Evolutionary conservation across 2,888 invertebrate species (phyloP).

Genomic region (Sialis lutaria): DNA sequence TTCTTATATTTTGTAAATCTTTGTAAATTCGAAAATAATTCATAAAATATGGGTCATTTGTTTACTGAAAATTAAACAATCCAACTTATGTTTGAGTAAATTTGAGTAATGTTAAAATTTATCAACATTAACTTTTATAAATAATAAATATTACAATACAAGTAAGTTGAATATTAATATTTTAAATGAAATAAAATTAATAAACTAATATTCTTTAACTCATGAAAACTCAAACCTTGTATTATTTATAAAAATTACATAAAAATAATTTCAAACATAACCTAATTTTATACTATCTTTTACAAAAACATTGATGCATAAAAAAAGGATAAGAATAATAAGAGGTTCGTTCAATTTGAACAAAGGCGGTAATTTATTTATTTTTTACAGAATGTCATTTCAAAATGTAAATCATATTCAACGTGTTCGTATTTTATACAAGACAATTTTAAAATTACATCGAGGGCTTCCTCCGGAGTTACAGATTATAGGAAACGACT

Average conservation of each 20-base stretch:
- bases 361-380: background rate
- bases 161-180: no score
- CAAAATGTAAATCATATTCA: conserved; percentile 21
- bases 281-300: conserved; percentile 1
- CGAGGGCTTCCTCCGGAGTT: conserved; percentile 36
- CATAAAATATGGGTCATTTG: no score
- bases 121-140: no score
- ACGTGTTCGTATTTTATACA: conserved; percentile 36
- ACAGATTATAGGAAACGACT: conserved; percentile 35
- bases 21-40: no score
- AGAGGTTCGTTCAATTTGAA: background rate
- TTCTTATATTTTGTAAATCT: no score
- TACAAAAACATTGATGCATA: background rate
- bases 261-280: background rate
- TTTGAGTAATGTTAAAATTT: no score
- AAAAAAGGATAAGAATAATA: no score
- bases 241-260: background rate
- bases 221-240: background rate
- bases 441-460: conserved; percentile 39
- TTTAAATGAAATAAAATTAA: no score
- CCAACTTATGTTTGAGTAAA: no score
- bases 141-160: no score
- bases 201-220: no score
- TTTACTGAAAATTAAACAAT: no score
- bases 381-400: background rate